phyloP scores from a whole-genome alignment of 2,797 vertebrate genomes.

The Leptoclinus maculatus region DNA sequence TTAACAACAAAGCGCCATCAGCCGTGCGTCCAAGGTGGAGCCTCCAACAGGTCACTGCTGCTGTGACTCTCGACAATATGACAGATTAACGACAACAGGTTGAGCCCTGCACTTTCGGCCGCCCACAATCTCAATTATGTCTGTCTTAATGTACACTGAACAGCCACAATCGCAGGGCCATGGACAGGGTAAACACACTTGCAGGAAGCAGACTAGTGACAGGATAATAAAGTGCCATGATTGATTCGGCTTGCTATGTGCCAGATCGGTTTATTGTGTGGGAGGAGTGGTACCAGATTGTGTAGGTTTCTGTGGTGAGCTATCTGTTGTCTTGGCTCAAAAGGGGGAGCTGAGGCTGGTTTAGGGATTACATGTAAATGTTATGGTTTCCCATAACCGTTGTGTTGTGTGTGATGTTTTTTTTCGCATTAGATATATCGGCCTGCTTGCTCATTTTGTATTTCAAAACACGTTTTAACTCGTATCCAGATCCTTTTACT shows the following conservation, averaged over 20 bases:
- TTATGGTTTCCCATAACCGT: constrained; percentile 28
- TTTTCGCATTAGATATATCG: neutral
- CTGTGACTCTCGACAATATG: constrained; percentile 81
- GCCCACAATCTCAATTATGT: constrained; percentile 86
- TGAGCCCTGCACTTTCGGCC: constrained; percentile 82
- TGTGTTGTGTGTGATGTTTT: constrained; percentile 2
- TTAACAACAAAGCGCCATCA: constrained; percentile 81
- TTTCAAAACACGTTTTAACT: neutral
- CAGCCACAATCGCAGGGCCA: constrained; percentile 78
- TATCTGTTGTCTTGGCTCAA: constrained; percentile 61
- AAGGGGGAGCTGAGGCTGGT: constrained; percentile 30
- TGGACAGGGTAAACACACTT: constrained; percentile 82
- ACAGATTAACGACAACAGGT: constrained; percentile 87
- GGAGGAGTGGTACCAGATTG: constrained; percentile 81
- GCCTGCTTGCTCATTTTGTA: neutral
- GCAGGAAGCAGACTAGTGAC: constrained; percentile 85
- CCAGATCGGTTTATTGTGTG: constrained; percentile 82
- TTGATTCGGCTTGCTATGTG: constrained; percentile 82
- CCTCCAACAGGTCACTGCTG: constrained; percentile 74
- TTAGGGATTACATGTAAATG: constrained; percentile 52
- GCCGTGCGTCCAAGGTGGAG: constrained; percentile 77
- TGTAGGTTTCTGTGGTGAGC: constrained; percentile 72
- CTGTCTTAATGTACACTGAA: constrained; percentile 84
- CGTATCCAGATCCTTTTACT: neutral
- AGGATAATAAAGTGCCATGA: constrained; percentile 87